Percentiles rank a stretch among this genome's conserved stretches.
phyloP scores from a whole-genome alignment of 1,140 invertebrate genomes.

The Pogonomyrmex californicus region DNA sequence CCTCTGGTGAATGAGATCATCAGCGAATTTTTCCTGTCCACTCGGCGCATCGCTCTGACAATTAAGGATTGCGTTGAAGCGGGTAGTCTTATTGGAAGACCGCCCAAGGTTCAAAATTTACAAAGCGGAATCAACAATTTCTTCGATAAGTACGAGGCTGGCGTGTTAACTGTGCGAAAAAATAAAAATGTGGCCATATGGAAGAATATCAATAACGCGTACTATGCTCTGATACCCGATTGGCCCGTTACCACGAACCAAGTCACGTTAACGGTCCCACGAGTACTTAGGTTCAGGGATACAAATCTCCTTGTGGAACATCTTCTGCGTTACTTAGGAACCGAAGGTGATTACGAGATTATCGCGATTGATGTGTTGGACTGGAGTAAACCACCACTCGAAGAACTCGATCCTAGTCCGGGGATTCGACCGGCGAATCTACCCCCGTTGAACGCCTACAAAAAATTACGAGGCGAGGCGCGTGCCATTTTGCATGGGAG shows the following conservation, averaged over 20 bases:
- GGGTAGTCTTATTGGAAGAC: constrained; percentile 72
- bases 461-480: constrained; percentile 74
- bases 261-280: neutral
- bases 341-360: constrained; percentile 80
- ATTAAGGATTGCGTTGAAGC: constrained; percentile 82
- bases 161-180: constrained; percentile 71
- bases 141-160: constrained; percentile 76
- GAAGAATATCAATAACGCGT: constrained; percentile 68
- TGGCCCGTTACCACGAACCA: neutral
- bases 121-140: constrained; percentile 75
- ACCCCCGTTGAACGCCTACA: constrained; percentile 82
- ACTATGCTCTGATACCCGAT: constrained; percentile 79
- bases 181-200: constrained; percentile 77
- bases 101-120: constrained; percentile 75
- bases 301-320: constrained; percentile 65
- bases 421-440: constrained; percentile 79
- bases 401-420: constrained; percentile 79
- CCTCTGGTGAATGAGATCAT: constrained; percentile 78
- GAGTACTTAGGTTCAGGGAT: constrained; percentile 73
- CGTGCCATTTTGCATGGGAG: constrained; percentile 79
- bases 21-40: constrained; percentile 81
- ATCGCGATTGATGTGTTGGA: constrained; percentile 78
- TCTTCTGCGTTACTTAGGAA: constrained; percentile 57
- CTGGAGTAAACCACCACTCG: constrained; percentile 76
- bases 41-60: constrained; percentile 78